These are phyloP conservation scores for Labia minor DNA, from an alignment of 2,888 invertebrate genomes.

Conservation along the genomic window DNA sequence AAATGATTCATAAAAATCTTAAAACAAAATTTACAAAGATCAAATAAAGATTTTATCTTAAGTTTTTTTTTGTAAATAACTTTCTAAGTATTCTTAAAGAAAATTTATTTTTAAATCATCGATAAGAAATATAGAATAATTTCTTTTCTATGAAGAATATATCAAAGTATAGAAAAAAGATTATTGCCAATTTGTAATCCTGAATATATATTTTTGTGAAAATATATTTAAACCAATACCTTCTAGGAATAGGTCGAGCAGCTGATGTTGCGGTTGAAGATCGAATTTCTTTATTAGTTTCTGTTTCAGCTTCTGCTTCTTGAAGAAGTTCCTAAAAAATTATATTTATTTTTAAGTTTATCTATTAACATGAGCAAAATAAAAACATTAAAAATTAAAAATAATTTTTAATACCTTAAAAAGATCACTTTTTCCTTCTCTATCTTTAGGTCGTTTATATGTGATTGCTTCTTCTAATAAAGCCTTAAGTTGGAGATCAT, in stretches of 20 bases:
- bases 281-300: slow-evolving; percentile 30
- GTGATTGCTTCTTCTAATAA: slow-evolving; percentile 73
- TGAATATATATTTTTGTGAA: too few species aligned
- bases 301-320: slow-evolving; percentile 52
- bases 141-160: too few species aligned
- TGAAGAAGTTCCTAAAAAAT: slow-evolving; percentile 55
- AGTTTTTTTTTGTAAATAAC: too few species aligned
- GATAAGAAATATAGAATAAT: too few species aligned
- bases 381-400: slow-evolving; percentile 15
- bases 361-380: not conserved
- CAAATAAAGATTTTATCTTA: too few species aligned
- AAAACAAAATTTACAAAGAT: too few species aligned
- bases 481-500: slow-evolving; percentile 64
- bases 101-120: too few species aligned
- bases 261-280: slow-evolving; percentile 35
- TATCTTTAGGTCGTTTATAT: slow-evolving; percentile 74
- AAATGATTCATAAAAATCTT: too few species aligned
- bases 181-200: too few species aligned
- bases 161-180: too few species aligned
- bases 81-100: too few species aligned
- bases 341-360: too few species aligned
- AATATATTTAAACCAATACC: not conserved
- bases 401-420: slow-evolving; percentile 66
- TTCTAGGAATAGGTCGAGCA: slow-evolving; percentile 40
- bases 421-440: slow-evolving; percentile 70